Evolutionary conservation across 2,113 vertebrate species (phyloP).

Genomic region (Eolophus roseicapilla): DNA sequence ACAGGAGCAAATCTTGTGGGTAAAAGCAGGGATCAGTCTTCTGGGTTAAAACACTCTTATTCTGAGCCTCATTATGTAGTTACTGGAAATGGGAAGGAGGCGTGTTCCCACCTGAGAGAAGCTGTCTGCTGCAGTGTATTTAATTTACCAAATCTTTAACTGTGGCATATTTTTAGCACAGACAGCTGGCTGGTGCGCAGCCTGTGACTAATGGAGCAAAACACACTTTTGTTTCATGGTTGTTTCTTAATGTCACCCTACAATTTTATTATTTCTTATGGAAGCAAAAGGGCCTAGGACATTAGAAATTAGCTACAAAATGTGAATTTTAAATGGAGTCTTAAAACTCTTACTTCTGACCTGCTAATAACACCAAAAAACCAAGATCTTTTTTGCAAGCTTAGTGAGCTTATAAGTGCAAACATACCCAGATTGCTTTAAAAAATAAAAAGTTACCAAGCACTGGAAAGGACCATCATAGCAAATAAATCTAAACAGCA

Average conservation of each 20-base stretch:
- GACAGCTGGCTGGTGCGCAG: conserved; percentile 73
- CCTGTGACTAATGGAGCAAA: conserved; percentile 74
- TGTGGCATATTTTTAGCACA: conserved; percentile 72
- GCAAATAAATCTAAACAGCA: neutral
- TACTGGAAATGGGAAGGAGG: conserved; percentile 55
- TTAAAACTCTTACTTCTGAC: conserved; percentile 5
- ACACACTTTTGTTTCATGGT: conserved; percentile 58
- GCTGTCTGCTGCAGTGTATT: conserved; percentile 65
- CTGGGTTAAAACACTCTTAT: neutral
- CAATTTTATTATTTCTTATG: conserved; percentile 57
- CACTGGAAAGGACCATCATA: neutral
- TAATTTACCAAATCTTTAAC: conserved; percentile 61
- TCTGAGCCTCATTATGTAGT: neutral
- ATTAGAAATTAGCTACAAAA: conserved; percentile 3
- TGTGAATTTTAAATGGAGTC: neutral
- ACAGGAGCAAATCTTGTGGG: neutral
- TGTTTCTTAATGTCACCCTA: conserved; percentile 60
- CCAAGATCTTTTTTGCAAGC: neutral
- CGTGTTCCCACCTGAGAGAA: conserved; percentile 64
- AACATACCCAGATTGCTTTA: neutral
- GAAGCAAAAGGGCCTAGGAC: conserved; percentile 13
- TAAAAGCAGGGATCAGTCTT: neutral
- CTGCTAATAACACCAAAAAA: neutral
- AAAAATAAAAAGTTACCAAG: neutral
- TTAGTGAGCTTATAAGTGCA: neutral